Base-by-base conservation (phyloP, 2,797 vertebrate species). In the Enteromius trimaculatus region DNA sequence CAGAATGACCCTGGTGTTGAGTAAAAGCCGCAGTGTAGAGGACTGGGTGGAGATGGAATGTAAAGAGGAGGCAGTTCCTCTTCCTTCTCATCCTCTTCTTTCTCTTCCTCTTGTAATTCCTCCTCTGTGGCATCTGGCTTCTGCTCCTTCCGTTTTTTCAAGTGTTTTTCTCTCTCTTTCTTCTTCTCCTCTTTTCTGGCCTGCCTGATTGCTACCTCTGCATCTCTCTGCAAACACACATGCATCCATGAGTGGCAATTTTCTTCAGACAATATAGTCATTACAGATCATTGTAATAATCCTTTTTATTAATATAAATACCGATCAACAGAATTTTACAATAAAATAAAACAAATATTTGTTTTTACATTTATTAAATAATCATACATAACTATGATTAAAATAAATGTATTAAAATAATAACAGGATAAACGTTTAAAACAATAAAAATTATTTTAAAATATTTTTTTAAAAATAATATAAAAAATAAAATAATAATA, bases 11-110 rank as follows among this genome's bases (percentile, higher is more conserved):
- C 96, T 17, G 97, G 94, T 55, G 85, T 79, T 58, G 97, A 97
- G 89, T 98, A 97, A 93, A 99, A 97, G 21, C 96, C 97, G 85
- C 96, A 98, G 77, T 94, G 93, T 58, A 99, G 92, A 6, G 95
- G 95, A 91, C 97, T 97, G 34, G 96, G 95, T 19, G 92, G 90
- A 16, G 94, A 85, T 1, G 97, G 97, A 49, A 95, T 86, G 79
- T 93, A 94, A 51, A 97, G 86, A 10, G 92, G 16, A 0, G 97
- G 96, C 66, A 98, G 87, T 11, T 95, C 93, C 19, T 95, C 93
- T 75, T 97, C 93, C 1, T 93, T 88, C 2, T 92, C 92, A 21
- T 91, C 87, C 0, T 82, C 21, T 4, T 84, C 53, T 88, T 70
- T 78, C 0, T 90, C 88, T 1, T 93, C 87, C 3, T 94, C 92